Conservation (phyloP, 1,140 invertebrate species). For the Drosophila gunungcola region DNA sequence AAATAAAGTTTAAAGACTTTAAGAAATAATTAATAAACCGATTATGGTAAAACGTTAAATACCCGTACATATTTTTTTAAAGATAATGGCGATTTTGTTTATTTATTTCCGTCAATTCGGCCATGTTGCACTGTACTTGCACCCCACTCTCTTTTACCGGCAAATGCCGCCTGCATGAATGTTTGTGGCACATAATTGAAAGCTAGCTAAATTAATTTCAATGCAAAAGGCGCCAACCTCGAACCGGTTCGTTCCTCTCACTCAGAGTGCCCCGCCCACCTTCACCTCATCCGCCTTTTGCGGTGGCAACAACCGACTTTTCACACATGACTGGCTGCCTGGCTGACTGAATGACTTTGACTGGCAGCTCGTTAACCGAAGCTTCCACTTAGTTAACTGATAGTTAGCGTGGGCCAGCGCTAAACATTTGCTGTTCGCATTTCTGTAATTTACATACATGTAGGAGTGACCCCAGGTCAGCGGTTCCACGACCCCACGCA, state of each 20-base stretch:
- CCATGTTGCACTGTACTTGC: background rate
- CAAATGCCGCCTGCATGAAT: constrained; percentile 59
- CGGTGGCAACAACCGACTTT: constrained; percentile 65
- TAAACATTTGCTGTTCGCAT: constrained; percentile 28
- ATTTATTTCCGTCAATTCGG: background rate
- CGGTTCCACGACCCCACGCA: constrained; percentile 15
- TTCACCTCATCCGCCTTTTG: background rate
- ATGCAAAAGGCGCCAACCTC: constrained; percentile 74
- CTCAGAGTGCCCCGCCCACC: background rate
- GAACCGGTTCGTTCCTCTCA: constrained; percentile 22
- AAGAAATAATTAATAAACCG: too few species aligned
- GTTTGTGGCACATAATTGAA: constrained; percentile 83
- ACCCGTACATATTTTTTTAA: too few species aligned
- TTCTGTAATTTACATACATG: constrained; percentile 32
- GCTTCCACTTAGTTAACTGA: constrained; percentile 74
- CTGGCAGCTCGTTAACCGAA: constrained; percentile 72
- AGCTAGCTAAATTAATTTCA: constrained; percentile 83
- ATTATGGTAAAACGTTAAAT: too few species aligned
- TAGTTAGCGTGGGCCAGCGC: constrained; percentile 42
- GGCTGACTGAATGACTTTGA: constrained; percentile 46
- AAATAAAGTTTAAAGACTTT: too few species aligned
- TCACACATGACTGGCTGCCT: constrained; percentile 66
- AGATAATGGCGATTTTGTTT: too few species aligned
- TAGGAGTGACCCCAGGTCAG: constrained; percentile 39
- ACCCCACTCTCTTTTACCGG: constrained; percentile 32